Percentiles rank a stretch among this genome's conserved stretches.
phyloP scores from a whole-genome alignment of 1,140 invertebrate genomes.

The Anastatus disparis region DNA sequence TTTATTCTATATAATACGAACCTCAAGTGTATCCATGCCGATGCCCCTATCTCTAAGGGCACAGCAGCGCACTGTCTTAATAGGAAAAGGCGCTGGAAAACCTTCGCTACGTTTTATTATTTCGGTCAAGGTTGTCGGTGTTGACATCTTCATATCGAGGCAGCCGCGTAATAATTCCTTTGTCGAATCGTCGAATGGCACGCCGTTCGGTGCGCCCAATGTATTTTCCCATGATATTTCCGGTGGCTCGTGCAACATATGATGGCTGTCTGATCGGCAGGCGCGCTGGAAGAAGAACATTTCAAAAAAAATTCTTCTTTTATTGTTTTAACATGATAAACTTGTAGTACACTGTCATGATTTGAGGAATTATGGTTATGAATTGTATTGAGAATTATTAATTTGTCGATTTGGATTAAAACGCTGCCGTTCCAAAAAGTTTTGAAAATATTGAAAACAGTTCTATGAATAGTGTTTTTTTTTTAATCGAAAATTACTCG shows the following conservation, averaged over 20 bases:
- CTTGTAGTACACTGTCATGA: too few relatives aligned
- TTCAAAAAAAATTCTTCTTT: background rate
- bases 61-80: slow-evolving; percentile 54
- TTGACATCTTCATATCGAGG: slow-evolving; percentile 47
- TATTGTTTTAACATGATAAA: background rate
- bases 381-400: too few relatives aligned
- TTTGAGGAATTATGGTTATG: too few relatives aligned
- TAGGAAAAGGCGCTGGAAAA: slow-evolving; percentile 63
- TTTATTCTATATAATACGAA: slow-evolving; percentile 25
- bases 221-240: slow-evolving; percentile 61
- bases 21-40: slow-evolving; percentile 52
- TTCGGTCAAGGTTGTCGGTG: slow-evolving; percentile 53
- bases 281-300: slow-evolving; percentile 32
- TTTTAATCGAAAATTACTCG: too few relatives aligned
- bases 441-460: too few relatives aligned
- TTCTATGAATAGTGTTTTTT: too few relatives aligned
- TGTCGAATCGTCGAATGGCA: slow-evolving; percentile 58
- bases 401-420: too few relatives aligned
- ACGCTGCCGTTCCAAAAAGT: too few relatives aligned
- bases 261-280: background rate
- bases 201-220: slow-evolving; percentile 53
- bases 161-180: slow-evolving; percentile 54
- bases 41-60: slow-evolving; percentile 54
- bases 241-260: slow-evolving; percentile 48
- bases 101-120: slow-evolving; percentile 61